phyloP scores from a whole-genome alignment of 2,888 invertebrate species.

The Eucera pruinosa region DNA sequence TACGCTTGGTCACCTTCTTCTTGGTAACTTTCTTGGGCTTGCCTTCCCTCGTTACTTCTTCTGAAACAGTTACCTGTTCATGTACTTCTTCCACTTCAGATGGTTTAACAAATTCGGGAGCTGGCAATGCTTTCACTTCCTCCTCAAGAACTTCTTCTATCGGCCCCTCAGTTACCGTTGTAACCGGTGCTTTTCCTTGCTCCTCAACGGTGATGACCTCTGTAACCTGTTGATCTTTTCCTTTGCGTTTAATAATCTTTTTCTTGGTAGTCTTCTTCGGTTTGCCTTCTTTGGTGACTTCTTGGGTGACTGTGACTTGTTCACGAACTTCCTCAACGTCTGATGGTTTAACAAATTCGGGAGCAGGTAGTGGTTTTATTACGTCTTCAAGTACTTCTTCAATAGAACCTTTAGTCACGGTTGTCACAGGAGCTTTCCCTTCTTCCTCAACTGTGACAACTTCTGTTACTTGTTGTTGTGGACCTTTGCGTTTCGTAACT shows the following conservation, averaged over 20 bases:
- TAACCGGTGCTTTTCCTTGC: conserved; percentile 69
- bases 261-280: conserved; percentile 70
- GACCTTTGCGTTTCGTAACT: conserved; percentile 82
- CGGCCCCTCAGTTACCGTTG: conserved; percentile 23
- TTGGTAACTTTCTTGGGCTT: conserved; percentile 72
- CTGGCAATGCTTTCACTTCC: conserved; percentile 59
- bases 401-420: conserved; percentile 75
- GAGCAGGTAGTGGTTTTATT: conserved; percentile 65
- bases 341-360: conserved; percentile 81
- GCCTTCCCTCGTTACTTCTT: conserved; percentile 27
- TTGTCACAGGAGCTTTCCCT: conserved; percentile 79
- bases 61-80: conserved; percentile 42
- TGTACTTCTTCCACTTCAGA: too few relatives aligned
- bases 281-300: conserved; percentile 66
- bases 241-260: conserved; percentile 36
- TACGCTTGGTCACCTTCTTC: conserved; percentile 73
- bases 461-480: conserved; percentile 82
- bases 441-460: conserved; percentile 13
- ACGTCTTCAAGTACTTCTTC: conserved; percentile 72
- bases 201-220: conserved; percentile 76
- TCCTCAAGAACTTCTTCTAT: conserved; percentile 79
- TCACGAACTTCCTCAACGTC: conserved; percentile 72
- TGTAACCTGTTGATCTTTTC: conserved; percentile 67
- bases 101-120: conserved; percentile 55
- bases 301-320: conserved; percentile 70